Evolutionary conservation across 2,113 vertebrate genomes (phyloP), one percentile per base, ranked within the genome.

Genomic region (Ammodytes dubius): DNA sequence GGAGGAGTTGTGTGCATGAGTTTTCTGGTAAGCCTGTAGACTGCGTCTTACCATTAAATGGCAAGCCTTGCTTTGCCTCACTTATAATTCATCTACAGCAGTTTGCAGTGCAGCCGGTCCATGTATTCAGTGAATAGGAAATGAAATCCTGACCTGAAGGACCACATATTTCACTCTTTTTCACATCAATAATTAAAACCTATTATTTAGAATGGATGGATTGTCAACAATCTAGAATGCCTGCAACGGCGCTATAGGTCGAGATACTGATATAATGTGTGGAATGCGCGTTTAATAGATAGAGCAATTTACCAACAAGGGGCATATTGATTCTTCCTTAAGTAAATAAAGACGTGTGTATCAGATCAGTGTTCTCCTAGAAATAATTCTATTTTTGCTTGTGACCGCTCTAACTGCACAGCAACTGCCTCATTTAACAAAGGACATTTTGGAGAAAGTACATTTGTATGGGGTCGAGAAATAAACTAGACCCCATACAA

Each of bases 21-120:
- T 68, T 86, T 75, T 81, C 37, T 61, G 53, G 78, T 87, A 66
- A 65, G 68, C 46, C 80, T 66, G 53, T 79, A 68, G 53, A 67
- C 64, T 54, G 19, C 1, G 42, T 73, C 60, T 75, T 27, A 43
- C 19, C 39, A 54, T 74, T 78, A 75, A 42, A 81, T 49, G 60
- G 15, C 58, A 67, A 14, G 47, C 57, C 46, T 59, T 69, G 74
- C 37, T 77, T 54, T 40, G 68, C 53, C 60, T 73, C 58, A 46
- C 47, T 81, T 65, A 49, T 49, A 77, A 80, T 77, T 70, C 27
- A 67, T 67, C 35, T 37, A 35, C 19, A 57, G 47, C 3, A 5
- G 39, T 60, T 54, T 82, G 61, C 42, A 40, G 39, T 10, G 42
- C 47, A 60, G 52, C 2, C 3, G 37, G 50, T 64, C 11, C 19